Evolutionary conservation across 2,797 vertebrate species (phyloP).

Genomic region (Rhinella marina): DNA sequence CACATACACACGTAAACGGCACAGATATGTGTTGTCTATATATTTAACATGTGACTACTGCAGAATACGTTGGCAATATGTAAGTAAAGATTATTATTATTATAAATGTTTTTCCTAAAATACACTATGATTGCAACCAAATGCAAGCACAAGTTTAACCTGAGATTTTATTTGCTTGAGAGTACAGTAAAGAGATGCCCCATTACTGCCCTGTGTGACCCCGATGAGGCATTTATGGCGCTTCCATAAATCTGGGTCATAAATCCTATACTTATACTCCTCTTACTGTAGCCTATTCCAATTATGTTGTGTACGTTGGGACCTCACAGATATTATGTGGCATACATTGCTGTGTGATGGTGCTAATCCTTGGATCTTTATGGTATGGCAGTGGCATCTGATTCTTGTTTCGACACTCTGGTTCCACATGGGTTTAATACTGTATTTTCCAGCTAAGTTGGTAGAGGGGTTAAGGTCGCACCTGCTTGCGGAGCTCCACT

Average conservation of each 20-base stretch:
- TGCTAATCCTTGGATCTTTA: constrained; percentile 18
- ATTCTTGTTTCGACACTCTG: not conserved
- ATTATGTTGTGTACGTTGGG: not conserved
- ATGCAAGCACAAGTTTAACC: not conserved
- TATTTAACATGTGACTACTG: not conserved
- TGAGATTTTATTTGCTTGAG: not conserved
- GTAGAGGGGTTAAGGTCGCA: not conserved
- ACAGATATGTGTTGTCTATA: not conserved
- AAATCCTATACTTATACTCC: not conserved
- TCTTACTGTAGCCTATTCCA: not conserved
- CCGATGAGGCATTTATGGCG: not conserved
- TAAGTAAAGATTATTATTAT: no score
- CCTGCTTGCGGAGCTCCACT: not conserved
- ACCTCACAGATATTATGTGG: not conserved
- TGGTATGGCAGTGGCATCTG: constrained; percentile 8
- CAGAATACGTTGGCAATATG: not conserved
- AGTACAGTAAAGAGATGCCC: not conserved
- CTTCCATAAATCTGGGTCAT: not conserved
- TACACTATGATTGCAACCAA: not conserved
- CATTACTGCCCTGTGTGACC: not conserved
- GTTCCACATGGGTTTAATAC: not conserved
- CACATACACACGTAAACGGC: no score
- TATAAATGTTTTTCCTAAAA: no score
- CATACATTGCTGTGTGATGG: constrained; percentile 1
- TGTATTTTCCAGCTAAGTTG: not conserved